Conservation (phyloP, 2,888 invertebrate genomes). For the Seladonia tumulorum region DNA sequence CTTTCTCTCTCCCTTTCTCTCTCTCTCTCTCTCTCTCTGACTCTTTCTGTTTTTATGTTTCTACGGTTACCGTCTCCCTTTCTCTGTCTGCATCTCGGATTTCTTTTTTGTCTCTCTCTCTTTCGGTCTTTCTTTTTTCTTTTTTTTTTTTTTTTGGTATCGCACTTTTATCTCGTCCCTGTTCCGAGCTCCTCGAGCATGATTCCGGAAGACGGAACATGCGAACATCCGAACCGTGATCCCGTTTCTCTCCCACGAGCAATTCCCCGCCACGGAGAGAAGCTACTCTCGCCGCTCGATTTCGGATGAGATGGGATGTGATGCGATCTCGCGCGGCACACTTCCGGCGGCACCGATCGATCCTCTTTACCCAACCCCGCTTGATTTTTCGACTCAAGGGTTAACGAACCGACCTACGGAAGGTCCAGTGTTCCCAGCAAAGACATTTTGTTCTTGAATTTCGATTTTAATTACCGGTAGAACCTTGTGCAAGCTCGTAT, state of each 20-base stretch:
- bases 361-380: not conserved
- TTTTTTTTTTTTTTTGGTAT: conserved; percentile 30
- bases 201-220: conserved; percentile 18
- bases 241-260: not conserved
- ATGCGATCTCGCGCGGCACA: conserved; percentile 37
- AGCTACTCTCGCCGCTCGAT: not conserved
- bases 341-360: conserved; percentile 7
- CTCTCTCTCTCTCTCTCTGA: conserved; percentile 26
- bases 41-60: conserved; percentile 6
- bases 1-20: conserved; percentile 23
- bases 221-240: not conserved
- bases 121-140: conserved; percentile 24
- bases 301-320: conserved; percentile 42
- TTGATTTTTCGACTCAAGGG: conserved; percentile 1
- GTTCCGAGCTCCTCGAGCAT: conserved; percentile 17
- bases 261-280: not conserved
- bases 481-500: not conserved
- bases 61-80: not conserved
- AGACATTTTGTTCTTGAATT: not conserved
- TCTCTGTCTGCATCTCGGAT: conserved; percentile 22
- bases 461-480: not conserved
- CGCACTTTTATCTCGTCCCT: conserved; percentile 11
- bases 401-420: not conserved
- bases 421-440: not conserved
- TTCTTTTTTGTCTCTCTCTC: conserved; percentile 19